Evolutionary conservation across 2,797 vertebrate species (phyloP).

Genomic region (Euphonia xanthogaster): DNA sequence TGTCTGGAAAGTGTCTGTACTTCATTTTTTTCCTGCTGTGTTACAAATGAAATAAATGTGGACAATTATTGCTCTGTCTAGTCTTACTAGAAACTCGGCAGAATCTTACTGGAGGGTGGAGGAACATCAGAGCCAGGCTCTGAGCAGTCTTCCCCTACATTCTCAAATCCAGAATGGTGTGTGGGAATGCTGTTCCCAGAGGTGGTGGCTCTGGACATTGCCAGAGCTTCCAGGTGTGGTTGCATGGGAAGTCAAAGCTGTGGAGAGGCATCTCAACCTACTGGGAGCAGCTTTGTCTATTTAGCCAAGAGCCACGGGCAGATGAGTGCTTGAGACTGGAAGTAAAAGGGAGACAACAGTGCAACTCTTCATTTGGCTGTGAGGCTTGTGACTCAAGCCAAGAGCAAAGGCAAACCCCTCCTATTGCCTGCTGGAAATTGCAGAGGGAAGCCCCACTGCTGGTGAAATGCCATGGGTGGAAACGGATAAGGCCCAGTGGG

Average conservation of each 20-base stretch:
- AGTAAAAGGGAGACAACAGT: not conserved
- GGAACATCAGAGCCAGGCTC: not conserved
- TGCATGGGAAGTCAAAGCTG: not conserved
- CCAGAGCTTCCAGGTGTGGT: not conserved
- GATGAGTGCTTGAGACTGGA: not conserved
- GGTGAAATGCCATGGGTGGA: not conserved
- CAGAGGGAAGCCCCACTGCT: not conserved
- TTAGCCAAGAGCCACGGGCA: rapidly evolving
- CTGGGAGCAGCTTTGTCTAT: not conserved
- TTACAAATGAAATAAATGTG: conserved; percentile 9
- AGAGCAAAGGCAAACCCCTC: not conserved
- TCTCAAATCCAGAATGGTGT: not conserved
- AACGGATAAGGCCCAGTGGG: not conserved
- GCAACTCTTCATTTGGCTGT: not conserved
- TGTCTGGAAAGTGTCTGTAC: not conserved
- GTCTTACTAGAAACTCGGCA: not conserved
- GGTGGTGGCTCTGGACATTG: not conserved
- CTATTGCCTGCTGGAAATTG: not conserved
- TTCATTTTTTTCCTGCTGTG: not conserved
- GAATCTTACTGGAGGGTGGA: not conserved
- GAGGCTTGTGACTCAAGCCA: not conserved
- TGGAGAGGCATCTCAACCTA: not conserved
- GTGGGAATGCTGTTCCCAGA: not conserved
- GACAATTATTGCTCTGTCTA: not conserved
- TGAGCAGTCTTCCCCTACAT: not conserved